Percentiles rank a stretch among this genome's conserved stretches.
Conservation (phyloP, 2,797 vertebrate species). For the Gadopsis marmoratus region DNA sequence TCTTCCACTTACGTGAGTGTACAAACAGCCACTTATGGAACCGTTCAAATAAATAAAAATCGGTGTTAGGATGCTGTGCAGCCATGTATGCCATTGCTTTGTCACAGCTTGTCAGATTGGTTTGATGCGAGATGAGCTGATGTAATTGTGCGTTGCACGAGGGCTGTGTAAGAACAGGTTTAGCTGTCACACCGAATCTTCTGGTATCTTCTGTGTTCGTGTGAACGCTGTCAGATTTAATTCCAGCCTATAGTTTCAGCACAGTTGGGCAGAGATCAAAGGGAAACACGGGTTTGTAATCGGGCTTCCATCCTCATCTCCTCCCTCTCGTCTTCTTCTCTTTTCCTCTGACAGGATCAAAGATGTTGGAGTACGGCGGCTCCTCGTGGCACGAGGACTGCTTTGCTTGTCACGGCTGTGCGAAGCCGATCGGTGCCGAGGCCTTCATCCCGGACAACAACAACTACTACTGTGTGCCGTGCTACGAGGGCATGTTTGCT, state of each 20-base stretch:
- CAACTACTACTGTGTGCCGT: conserved; percentile 93
- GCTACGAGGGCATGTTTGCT: conserved; percentile 92
- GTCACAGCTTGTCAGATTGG: conserved; percentile 24
- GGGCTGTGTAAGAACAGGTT: conserved; percentile 46
- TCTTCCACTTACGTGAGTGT: not conserved
- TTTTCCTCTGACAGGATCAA: conserved; percentile 85
- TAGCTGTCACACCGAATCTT: conserved; percentile 30
- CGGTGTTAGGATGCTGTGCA: not conserved
- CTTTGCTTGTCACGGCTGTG: conserved; percentile 92
- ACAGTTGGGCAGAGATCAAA: conserved; percentile 12
- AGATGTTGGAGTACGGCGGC: conserved; percentile 91
- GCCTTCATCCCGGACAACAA: conserved; percentile 94
- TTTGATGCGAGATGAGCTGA: conserved; percentile 34
- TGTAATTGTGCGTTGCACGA: conserved; percentile 2
- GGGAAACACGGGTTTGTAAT: conserved; percentile 3
- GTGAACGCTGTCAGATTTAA: conserved; percentile 32
- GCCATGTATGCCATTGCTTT: not conserved
- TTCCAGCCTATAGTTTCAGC: not conserved
- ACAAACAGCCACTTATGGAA: conserved; percentile 18
- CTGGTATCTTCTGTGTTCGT: not conserved
- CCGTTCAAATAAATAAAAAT: not conserved
- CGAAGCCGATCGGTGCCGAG: conserved; percentile 91
- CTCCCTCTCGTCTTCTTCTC: not conserved
- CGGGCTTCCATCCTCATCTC: not conserved
- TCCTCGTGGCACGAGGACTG: conserved; percentile 95